Base-by-base conservation (phyloP, 2,888 invertebrate genomes). In the Chymomyza amoena region DNA sequence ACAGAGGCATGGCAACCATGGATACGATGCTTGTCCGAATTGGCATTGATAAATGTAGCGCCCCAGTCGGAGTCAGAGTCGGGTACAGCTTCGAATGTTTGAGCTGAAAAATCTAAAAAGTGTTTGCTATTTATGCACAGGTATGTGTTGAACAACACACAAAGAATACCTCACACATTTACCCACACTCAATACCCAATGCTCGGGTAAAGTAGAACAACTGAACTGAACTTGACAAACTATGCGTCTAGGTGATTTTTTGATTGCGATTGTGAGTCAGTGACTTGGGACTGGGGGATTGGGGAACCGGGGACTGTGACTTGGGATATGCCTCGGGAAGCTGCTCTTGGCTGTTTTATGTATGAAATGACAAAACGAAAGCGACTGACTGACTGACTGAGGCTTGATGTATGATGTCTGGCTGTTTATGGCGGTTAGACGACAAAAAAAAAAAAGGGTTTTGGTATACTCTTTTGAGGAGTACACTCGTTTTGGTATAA, bases 101-200 rank as follows among this genome's bases (percentile, higher is more conserved):
- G 64, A 71, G 68, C 73, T 20, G 54, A 10, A 45, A 45, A 45
- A 13, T 45, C 39, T 45, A 45, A 45, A 87, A 77, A 87, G 78
- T 80, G 82, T 87, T 84, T 84, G 76, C 85, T 87, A 83, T 83
- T 87, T 83, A 87, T 83, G 82, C 76, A 64, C 82, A 82, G 82
- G 73, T 76, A 80, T 70, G 70, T 52, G 18, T 61, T n/a, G 36
- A 1, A 73, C 65, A 66, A 54, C 39, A 20, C 9, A 25, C 20
- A 64, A 56, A 61, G 51, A 64, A 60, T 75, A 61, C 61, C 63
- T 68, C 56, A 13, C 15, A 68, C 32, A 32, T 6, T 32, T 32
- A 32, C 32, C 32, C 32, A 32, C 65, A 63, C 54, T 61, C 60
- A 52, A 25, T 25, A 69, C n/a, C n/a, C 66, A 9, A 52, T 32